Evolutionary conservation across 2,888 invertebrate genomes (phyloP), one percentile per base, ranked within the genome.

Genomic region (Cephus runcator): DNA sequence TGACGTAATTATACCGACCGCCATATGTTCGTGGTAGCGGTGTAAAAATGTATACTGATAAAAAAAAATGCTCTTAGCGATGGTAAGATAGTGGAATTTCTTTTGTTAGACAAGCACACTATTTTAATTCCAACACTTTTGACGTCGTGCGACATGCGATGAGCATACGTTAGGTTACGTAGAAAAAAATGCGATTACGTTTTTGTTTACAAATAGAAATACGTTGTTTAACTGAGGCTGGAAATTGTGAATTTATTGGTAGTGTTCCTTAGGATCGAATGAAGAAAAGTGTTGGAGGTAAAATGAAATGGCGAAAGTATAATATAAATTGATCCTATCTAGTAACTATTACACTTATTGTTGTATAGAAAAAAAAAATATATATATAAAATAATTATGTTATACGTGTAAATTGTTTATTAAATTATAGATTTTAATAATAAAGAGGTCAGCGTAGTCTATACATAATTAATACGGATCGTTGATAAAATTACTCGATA

Each of bases 391-490:
- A 76, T 83, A 85, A 88, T 90, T 91, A 85, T 86, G 89, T 91
- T 90, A 88, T 85, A 85, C 84, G 87, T 90, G 88, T 89, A 89
- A 86, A 90, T 90, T 90, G 90, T 90, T 91, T 88, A 88, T 87
- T 83, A 83, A 87, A 88, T 89, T 86, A 87, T 89, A 88, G 85
- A 89, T 87, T 88, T 89, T 88, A 89, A 87, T 87, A 85, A 86
- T 71, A 71, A 71, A 33, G 23, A 56, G 56, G 56, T 15, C 56
- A 56, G 56, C 56, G 56, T 23, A 56, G 56, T 56, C 56, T 23
- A 56, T 23, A 2, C 9, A 23, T 40, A 40, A 40, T 15, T 40
- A 40, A 40, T 15, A 40, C 40, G 23, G 23, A 40, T 23, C 15
- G 23, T 40, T 40, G 15, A 40, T 40, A 40, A 40, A 40, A 23